Base-by-base conservation (phyloP, 2,797 vertebrate genomes). In the Amblyopsis hoosieri region DNA sequence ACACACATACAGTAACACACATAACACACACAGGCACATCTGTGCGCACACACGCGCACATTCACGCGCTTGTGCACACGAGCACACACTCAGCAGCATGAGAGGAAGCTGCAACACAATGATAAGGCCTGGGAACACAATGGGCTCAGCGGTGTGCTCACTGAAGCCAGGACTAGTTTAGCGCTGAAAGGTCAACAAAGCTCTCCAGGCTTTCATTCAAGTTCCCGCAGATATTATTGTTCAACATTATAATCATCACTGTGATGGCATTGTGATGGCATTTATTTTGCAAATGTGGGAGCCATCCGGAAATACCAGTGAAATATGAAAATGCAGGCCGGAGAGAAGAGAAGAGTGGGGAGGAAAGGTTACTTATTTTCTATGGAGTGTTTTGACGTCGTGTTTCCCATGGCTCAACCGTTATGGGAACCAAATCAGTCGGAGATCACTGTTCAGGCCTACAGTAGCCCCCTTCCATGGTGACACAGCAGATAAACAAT, bases 101-200 rank as follows among this genome's bases (percentile, higher is more conserved):
- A 91, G 83, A 92, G 93, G 93, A 94, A 94, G 80, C 92, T 94
- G 92, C 85, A 89, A 81, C 85, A 91, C 89, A 91, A 90, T 93
- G 93, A 93, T 93, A 93, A 93, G 90, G 77, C 84, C 76, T 86
- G 83, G 67, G 86, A 93, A 91, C 85, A 94, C 93, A 94, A 93
- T 93, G 88, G 91, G 78, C 75, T 76, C 82, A 79, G 82, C 83
- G 71, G 84, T 81, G 83, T 81, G 88, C 89, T 90, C 87, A 90
- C 89, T 90, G 82, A 87, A 89, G 85, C 85, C 87, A 89, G 85
- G 88, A 89, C 89, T 83, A 91, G 90, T 91, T 94, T 91, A 92
- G 92, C 87, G 87, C 82, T 0, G 71, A 91, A 91, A 93, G 90
- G 91, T 93, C 90, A 91, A 90, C 89, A 90, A 87, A 84, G 85